Percentiles rank a stretch among this genome's conserved stretches.
These are phyloP conservation scores for Brachionichthys hirsutus DNA, from an alignment of 2,113 vertebrate genomes.

Conservation along the genomic window DNA sequence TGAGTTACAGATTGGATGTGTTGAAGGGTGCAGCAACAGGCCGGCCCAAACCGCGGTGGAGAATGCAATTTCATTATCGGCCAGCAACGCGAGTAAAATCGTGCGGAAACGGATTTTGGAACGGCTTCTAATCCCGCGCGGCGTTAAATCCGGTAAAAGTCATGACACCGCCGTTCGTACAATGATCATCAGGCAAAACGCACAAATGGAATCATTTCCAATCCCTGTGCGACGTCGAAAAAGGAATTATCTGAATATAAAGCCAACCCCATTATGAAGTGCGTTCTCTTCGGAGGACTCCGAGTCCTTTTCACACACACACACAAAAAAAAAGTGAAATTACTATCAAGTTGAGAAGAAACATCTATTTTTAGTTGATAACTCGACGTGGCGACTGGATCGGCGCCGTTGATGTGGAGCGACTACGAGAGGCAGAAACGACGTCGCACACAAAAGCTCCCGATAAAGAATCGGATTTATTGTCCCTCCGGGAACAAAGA, in stretches of 20 bases:
- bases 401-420: too few relatives aligned
- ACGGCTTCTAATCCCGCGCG: background rate
- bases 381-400: background rate
- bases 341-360: background rate
- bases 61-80: background rate
- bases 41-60: background rate
- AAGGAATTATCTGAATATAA: background rate
- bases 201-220: background rate
- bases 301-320: too few relatives aligned
- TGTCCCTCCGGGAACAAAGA: conserved; percentile 9
- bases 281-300: background rate
- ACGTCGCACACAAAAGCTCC: background rate
- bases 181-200: background rate
- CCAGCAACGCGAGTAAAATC: background rate
- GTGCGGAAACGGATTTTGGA: background rate
- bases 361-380: background rate
- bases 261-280: background rate
- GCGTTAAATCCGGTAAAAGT: background rate
- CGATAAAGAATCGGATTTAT: conserved; percentile 5
- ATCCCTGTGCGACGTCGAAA: background rate
- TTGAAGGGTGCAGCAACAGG: background rate
- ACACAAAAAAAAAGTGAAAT: background rate
- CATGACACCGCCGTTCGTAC: background rate
- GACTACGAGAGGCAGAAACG: background rate
- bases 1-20: background rate